These are phyloP conservation scores for Rachycentron canadum DNA, from an alignment of 2,797 vertebrate species.

Conservation along the genomic window DNA sequence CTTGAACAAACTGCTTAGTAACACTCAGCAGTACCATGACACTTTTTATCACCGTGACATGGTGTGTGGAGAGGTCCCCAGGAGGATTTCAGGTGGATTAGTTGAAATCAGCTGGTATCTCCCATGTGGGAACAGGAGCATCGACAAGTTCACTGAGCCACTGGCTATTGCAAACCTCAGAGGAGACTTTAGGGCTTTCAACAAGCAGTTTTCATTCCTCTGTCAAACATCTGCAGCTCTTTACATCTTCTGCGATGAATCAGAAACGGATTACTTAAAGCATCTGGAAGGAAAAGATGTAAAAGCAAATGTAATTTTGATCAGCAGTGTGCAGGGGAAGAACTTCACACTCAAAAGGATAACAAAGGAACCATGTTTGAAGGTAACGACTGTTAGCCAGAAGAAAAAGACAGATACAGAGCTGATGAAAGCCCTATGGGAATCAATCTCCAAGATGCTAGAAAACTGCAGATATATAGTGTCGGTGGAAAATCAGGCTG, in stretches of 20 bases:
- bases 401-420: constrained; percentile 46
- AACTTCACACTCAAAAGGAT: constrained; percentile 25
- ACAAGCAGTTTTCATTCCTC: constrained; percentile 80
- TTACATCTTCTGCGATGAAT: constrained; percentile 79
- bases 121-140: constrained; percentile 68
- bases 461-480: constrained; percentile 2
- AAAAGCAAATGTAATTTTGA: constrained; percentile 39
- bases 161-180: constrained; percentile 80
- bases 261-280: constrained; percentile 55
- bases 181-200: constrained; percentile 75
- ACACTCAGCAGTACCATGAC: constrained; percentile 74
- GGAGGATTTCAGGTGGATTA: constrained; percentile 73
- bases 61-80: constrained; percentile 66
- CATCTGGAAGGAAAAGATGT: constrained; percentile 25
- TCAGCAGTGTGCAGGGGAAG: constrained; percentile 25
- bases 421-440: constrained; percentile 36
- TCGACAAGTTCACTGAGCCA: constrained; percentile 80
- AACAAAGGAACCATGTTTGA: constrained; percentile 10
- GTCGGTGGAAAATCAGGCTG: constrained; percentile 73
- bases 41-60: constrained; percentile 80
- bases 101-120: constrained; percentile 84
- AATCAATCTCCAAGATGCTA: constrained; percentile 33
- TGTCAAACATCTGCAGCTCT: constrained; percentile 76
- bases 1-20: constrained; percentile 80
- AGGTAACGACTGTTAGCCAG: constrained; percentile 35